Percentiles rank a stretch among this genome's conserved stretches.
phyloP scores from a whole-genome alignment of 2,888 invertebrate species.

The Nipponacmea schrenckii region DNA sequence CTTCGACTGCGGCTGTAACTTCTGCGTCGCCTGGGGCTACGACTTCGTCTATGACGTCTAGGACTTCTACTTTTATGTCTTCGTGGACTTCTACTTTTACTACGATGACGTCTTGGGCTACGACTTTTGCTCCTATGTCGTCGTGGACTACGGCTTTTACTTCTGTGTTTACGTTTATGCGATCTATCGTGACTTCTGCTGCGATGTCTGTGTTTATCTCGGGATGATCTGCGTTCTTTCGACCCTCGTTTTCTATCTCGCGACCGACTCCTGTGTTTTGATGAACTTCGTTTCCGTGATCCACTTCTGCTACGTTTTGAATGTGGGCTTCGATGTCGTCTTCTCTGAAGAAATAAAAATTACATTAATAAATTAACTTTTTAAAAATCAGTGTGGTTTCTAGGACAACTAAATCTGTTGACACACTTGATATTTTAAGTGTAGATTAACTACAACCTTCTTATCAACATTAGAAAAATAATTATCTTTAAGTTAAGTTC shows the following conservation, averaged over 20 bases:
- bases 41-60: slow-evolving; percentile 16
- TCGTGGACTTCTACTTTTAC: slow-evolving; percentile 16
- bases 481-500: too few relatives aligned
- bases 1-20: slow-evolving; percentile 26
- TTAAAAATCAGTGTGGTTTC: too few relatives aligned
- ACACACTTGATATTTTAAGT: too few relatives aligned
- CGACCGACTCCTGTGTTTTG: slow-evolving; percentile 25
- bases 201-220: slow-evolving; percentile 32
- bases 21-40: slow-evolving; percentile 12
- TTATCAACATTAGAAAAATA: too few relatives aligned
- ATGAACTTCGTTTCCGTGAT: slow-evolving; percentile 20
- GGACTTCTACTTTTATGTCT: slow-evolving; percentile 9
- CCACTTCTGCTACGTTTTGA: slow-evolving; percentile 7
- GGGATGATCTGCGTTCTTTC: slow-evolving; percentile 30
- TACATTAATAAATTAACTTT: too few relatives aligned
- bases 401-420: too few relatives aligned
- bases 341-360: neutral
- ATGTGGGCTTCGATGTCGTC: slow-evolving; percentile 7
- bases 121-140: slow-evolving; percentile 15
- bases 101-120: slow-evolving; percentile 20
- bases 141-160: slow-evolving; percentile 9
- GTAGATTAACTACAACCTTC: too few relatives aligned
- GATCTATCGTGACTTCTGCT: slow-evolving; percentile 34
- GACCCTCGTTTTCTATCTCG: slow-evolving; percentile 25
- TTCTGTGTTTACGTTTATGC: slow-evolving; percentile 20